Evolutionary conservation across 1,140 invertebrate species (phyloP), one percentile per base, ranked within the genome.

Genomic region (Dufourea novaeangliae): DNA sequence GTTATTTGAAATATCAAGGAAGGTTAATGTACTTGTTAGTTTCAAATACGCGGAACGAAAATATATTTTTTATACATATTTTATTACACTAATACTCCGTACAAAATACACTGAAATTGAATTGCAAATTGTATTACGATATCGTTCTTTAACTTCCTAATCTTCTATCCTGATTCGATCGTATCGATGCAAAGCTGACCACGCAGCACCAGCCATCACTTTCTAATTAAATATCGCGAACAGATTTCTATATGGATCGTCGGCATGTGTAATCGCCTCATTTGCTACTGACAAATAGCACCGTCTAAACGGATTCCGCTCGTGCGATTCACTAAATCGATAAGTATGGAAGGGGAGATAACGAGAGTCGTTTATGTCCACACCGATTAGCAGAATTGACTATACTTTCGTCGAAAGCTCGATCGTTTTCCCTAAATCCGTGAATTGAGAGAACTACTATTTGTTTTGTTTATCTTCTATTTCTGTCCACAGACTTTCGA

Each of bases 221-320:
- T 80, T 77, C 78, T 84, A 83, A 84, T 84, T 84, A 83, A 83
- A 83, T 83, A 83, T 78, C 82, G 50, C n/a, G 29, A 25, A 52
- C 27, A 70, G 32, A 32, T 71, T 59, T 78, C 64, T 75, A 72
- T 62, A 70, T 64, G 22, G 56, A 56, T 37, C 50, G 37, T 32
- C 41, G 72, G 14, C 59, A 29, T 39, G 59, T 81, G 83, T 78
- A 86, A 83, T 80, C 78, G 78, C 71, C 80, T 86, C 80, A 86
- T 86, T 86, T 83, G 78, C 64, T 25, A 34, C 64, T 85, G 84
- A 86, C 80, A 86, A 86, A 86, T 85, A 86, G 78, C 80, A 70
- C 67, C 84, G 81, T 80, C 71, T 68, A 83, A 86, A 83, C 80
- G 83, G 84, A 86, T 86, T 83, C 68, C 78, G 80, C 66, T 80